Evolutionary conservation across 2,888 invertebrate species (phyloP).

Genomic region (Bimastos eiseni): DNA sequence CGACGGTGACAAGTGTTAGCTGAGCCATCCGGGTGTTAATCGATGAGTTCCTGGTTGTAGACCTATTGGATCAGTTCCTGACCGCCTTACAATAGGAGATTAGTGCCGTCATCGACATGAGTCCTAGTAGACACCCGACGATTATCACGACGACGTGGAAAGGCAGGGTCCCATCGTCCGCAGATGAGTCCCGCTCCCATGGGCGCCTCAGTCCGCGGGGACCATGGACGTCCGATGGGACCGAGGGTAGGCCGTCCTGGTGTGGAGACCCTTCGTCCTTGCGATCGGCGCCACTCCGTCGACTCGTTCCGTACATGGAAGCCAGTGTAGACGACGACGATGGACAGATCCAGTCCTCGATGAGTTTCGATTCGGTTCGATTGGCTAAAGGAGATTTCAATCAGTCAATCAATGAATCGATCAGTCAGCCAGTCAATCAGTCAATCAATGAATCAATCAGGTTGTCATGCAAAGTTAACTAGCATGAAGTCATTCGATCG

Average conservation of each 20-base stretch:
- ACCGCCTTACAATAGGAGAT: slow-evolving; percentile 41
- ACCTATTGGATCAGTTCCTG: slow-evolving; percentile 35
- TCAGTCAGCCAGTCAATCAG: neutral
- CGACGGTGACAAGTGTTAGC: no score
- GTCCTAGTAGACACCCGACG: slow-evolving; percentile 34
- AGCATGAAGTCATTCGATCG: neutral
- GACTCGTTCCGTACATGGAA: slow-evolving; percentile 16
- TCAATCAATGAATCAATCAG: neutral
- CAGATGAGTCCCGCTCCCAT: neutral
- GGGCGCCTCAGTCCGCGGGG: neutral
- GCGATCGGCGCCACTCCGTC: slow-evolving; percentile 27
- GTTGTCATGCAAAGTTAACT: neutral
- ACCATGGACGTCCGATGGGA: neutral
- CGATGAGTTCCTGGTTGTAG: no score
- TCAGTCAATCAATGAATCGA: neutral
- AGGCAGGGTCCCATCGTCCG: slow-evolving; percentile 35
- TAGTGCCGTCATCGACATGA: slow-evolving; percentile 38
- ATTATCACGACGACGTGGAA: slow-evolving; percentile 39
- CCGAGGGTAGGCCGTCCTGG: neutral
- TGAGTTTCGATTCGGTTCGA: slow-evolving; percentile 37
- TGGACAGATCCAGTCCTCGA: slow-evolving; percentile 45
- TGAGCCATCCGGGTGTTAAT: neutral
- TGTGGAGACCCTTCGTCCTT: neutral
- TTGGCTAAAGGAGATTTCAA: slow-evolving; percentile 36
- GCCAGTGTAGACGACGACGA: neutral